Percentiles rank a stretch among this genome's conserved stretches.
Evolutionary conservation across 2,888 invertebrate species (phyloP).

Genomic region (Eupelmus urozonus): DNA sequence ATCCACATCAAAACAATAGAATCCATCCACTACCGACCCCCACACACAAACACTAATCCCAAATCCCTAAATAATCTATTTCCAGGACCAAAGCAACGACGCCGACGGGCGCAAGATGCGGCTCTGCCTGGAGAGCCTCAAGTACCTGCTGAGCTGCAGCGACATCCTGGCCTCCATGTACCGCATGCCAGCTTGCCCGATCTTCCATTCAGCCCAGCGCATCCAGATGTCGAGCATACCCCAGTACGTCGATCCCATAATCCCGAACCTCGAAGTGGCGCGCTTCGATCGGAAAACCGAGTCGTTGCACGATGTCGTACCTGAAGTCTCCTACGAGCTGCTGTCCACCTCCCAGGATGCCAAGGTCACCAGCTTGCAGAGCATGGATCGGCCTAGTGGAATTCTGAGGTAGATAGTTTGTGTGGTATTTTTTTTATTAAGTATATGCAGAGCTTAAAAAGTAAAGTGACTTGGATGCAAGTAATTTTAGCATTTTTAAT

Average conservation of each 20-base stretch:
- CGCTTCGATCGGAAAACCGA: constrained; percentile 82
- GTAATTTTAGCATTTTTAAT: not conserved
- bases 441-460: not conserved
- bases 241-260: constrained; percentile 90
- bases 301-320: constrained; percentile 83
- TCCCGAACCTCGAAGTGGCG: constrained; percentile 85
- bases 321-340: constrained; percentile 83
- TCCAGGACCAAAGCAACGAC: constrained; percentile 54
- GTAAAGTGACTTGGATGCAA: too few relatives aligned
- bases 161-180: constrained; percentile 94
- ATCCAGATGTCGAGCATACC: constrained; percentile 88
- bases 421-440: not conserved
- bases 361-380: constrained; percentile 80
- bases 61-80: not conserved
- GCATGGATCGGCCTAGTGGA: constrained; percentile 88
- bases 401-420: constrained; percentile 79
- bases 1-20: too few relatives aligned
- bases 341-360: constrained; percentile 80
- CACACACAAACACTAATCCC: too few relatives aligned
- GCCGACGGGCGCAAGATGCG: constrained; percentile 73
- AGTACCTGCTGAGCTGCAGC: constrained; percentile 91
- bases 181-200: constrained; percentile 95
- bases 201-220: constrained; percentile 92
- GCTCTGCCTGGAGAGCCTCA: constrained; percentile 87
- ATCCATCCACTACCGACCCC: too few relatives aligned